Base-by-base conservation (phyloP, 2,888 invertebrate species). In the Sepiola atlantica region DNA sequence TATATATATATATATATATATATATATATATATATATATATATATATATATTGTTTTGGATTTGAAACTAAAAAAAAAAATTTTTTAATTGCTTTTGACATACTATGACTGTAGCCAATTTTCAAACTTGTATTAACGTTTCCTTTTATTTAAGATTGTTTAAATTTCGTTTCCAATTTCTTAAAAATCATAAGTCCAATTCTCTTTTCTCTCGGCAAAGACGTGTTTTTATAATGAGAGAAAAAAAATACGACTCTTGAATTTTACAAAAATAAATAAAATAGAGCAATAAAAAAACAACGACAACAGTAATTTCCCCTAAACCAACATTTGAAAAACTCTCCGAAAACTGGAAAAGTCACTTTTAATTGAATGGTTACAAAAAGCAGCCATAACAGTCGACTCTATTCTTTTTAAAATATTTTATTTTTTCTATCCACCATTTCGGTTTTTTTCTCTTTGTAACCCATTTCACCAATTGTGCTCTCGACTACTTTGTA, bases 321-420 rank as follows among this genome's bases (percentile, higher is more conserved):
- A 77, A 77, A 32, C n/a, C 32, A 77, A n/a, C 77, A 77, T 32
- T 8, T 77, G 77, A 32, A 77, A 77, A 77, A 32, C n/a, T 77
- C n/a, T 77, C n/a, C 77, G 4, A 45, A 14, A n/a, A n/a, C 77
- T 77, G n/a, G 77, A 77, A 77, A 77, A n/a, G 77, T 77, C 77
- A 77, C n/a, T 77, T 77, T 77, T 77, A 77, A 77, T 77, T 77
- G 77, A 77, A 77, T 77, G n/a, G 77, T 77, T 77, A 77, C 77
- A 77, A 77, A 32, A 77, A 14, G 16, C 16, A 77, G 77, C 77
- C n/a, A n/a, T 77, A 77, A n/a, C 77, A 77, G n/a, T 77, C n/a
- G 32, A 77, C n/a, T n/a, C 16, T n/a, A n/a, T 32, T n/a, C 10
- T n/a, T 45, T 45, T 45, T 45, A 4, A 2, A 45, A 4, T 45